Evolutionary conservation across 1,140 invertebrate species (phyloP).

Genomic region (Drosophila santomea): DNA sequence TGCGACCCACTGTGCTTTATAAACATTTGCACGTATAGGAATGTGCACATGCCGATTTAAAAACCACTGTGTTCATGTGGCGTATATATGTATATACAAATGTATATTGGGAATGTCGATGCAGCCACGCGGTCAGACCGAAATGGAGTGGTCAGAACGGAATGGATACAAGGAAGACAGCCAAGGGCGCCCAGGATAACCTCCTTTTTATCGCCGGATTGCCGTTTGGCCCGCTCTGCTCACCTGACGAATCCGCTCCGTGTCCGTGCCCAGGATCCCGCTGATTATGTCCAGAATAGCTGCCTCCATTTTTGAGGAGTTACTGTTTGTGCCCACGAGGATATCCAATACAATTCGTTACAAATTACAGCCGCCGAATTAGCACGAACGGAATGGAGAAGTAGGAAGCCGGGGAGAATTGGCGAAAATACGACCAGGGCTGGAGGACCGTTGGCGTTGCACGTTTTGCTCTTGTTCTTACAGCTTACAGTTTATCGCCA

Average conservation of each 20-base stretch:
- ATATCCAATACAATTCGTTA: background rate
- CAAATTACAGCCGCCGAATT: constrained; percentile 2
- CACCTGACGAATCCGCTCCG: constrained; percentile 86
- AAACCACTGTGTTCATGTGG: constrained; percentile 5
- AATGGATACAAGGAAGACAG: background rate
- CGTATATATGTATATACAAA: background rate
- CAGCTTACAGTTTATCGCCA: too few relatives aligned
- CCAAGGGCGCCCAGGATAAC: constrained; percentile 28
- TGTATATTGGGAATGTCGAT: background rate
- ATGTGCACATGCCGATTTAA: constrained; percentile 50
- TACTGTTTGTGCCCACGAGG: background rate
- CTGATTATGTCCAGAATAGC: constrained; percentile 68
- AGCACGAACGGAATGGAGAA: background rate
- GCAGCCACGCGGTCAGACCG: constrained; percentile 13
- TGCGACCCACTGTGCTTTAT: constrained; percentile 20
- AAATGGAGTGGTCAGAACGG: background rate
- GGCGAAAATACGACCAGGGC: constrained; percentile 16
- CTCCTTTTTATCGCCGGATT: constrained; percentile 11
- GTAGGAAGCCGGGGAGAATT: constrained; percentile 18
- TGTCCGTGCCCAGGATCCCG: constrained; percentile 75
- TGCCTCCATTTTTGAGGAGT: constrained; percentile 34
- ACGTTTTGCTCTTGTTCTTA: constrained; percentile 18
- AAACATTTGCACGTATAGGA: constrained; percentile 26
- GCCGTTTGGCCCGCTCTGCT: background rate
- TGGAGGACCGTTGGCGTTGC: background rate